Evolutionary conservation across 1,140 invertebrate species (phyloP).

Genomic region (Cotesia vestalis): DNA sequence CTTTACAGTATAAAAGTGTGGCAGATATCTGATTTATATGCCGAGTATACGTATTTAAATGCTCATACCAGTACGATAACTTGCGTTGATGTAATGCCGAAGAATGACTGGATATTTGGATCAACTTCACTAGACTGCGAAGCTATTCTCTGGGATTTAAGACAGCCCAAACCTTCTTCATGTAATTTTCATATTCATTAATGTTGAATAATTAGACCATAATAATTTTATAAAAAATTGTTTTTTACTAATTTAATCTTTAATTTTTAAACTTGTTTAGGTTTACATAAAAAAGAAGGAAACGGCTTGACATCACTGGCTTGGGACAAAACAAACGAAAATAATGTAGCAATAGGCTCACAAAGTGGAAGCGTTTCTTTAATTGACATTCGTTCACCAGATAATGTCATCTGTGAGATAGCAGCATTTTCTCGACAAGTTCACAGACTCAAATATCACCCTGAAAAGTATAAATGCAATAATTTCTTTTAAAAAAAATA

Average conservation of each 20-base stretch:
- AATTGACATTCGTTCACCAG: constrained; percentile 52
- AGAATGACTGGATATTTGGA: constrained; percentile 49
- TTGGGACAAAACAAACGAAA: constrained; percentile 51
- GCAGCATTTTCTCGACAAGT: constrained; percentile 45
- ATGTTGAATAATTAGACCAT: too few species aligned
- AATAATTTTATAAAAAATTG: too few species aligned
- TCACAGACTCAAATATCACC: constrained; percentile 54
- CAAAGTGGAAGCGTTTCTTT: constrained; percentile 49
- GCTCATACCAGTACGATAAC: constrained; percentile 55
- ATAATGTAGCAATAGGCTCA: constrained; percentile 53
- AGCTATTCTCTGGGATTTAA: constrained; percentile 57
- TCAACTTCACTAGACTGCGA: constrained; percentile 55
- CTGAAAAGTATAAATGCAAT: constrained; percentile 46
- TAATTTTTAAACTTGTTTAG: constrained; percentile 40
- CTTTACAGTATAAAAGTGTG: constrained; percentile 60
- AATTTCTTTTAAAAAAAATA: constrained; percentile 26
- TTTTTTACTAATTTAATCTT: too few species aligned
- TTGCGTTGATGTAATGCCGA: constrained; percentile 48
- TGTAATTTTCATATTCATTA: constrained; percentile 38
- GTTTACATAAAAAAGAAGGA: constrained; percentile 45
- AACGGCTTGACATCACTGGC: constrained; percentile 47
- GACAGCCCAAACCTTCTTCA: constrained; percentile 51
- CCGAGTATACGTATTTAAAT: constrained; percentile 46
- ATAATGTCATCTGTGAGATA: constrained; percentile 34
- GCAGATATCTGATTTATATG: constrained; percentile 50